Evolutionary conservation across 2,888 invertebrate genomes (phyloP), one percentile per base, ranked within the genome.

Genomic region (Sphinx pinastri): DNA sequence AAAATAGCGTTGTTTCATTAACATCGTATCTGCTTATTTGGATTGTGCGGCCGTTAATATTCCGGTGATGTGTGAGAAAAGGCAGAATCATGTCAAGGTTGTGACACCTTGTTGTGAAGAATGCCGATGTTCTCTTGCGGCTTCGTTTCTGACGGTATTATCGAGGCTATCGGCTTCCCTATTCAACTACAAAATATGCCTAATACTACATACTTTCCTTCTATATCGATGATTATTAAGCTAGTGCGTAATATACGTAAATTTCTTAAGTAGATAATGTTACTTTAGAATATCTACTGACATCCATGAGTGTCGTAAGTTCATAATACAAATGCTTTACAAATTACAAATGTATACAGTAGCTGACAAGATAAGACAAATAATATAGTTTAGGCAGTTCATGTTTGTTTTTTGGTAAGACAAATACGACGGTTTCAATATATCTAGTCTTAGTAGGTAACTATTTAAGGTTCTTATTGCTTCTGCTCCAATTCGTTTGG

Each of bases 61-160:
- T 85, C 81, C 80, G 74, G 74, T 77, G 79, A 82, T 84, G 81
- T 83, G 79, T 77, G 80, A 83, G 87, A 87, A 84, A 86, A 81
- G 76, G 75, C 78, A 77, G 78, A 91, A 85, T 83, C 76, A 83
- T 92, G 91, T 92, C 92, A 92, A 92, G 92, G 92, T 80, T 87
- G 75, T 76, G 80, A 82, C 82, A 86, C 85, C 83, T 88, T 85
- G 82, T 86, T 84, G 81, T 76, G 77, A 78, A 75, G 77, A 76
- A 72, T 74, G 74, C 77, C 75, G 75, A 78, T 74, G 75, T 76
- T 73, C 72, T 71, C 19, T 71, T 72, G 16, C 71, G 71, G 70
- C 14, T 58, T 67, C 51, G 5, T 14, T 59, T 13, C 31, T 38
- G 38, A 12, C n/a, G 47, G n/a, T 47, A 14, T 11, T 16, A 16